Percentiles rank a stretch among this genome's conserved stretches.
Conservation (phyloP, 2,888 invertebrate genomes). For the Nasonovia ribisnigri region DNA sequence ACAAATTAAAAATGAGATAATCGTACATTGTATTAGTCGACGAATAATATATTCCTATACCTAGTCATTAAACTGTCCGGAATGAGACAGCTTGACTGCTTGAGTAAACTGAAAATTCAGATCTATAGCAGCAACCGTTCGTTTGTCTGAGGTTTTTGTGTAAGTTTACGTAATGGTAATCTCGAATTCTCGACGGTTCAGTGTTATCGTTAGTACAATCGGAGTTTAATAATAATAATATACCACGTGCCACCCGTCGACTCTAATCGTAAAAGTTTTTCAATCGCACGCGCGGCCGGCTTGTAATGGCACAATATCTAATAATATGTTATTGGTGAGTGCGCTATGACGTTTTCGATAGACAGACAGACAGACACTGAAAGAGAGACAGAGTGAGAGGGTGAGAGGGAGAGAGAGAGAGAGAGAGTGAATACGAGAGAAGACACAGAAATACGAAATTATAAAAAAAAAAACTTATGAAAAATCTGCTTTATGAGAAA, state of each 20-base stretch:
- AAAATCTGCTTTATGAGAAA: background rate
- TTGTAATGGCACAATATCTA: background rate
- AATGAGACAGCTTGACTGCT: background rate
- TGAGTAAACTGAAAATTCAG: background rate
- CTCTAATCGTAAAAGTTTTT: slow-evolving; percentile 37
- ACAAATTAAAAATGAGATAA: no score
- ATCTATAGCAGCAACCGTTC: background rate
- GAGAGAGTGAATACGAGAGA: background rate
- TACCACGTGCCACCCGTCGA: background rate
- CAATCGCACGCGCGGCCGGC: background rate
- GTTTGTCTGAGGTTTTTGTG: background rate
- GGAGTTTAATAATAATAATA: slow-evolving; percentile 11
- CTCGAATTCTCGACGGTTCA: background rate
- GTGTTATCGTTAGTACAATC: background rate
- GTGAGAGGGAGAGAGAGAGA: background rate
- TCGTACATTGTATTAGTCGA: no score
- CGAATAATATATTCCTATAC: background rate
- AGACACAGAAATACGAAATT: background rate
- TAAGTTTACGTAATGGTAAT: background rate
- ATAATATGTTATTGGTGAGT: background rate
- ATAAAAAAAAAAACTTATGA: background rate
- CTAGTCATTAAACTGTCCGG: background rate
- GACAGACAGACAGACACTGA: background rate
- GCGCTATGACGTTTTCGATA: background rate
- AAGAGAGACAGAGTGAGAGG: background rate